Conservation (phyloP, 2,113 vertebrate species). For the Tragelaphus imberbis region DNA sequence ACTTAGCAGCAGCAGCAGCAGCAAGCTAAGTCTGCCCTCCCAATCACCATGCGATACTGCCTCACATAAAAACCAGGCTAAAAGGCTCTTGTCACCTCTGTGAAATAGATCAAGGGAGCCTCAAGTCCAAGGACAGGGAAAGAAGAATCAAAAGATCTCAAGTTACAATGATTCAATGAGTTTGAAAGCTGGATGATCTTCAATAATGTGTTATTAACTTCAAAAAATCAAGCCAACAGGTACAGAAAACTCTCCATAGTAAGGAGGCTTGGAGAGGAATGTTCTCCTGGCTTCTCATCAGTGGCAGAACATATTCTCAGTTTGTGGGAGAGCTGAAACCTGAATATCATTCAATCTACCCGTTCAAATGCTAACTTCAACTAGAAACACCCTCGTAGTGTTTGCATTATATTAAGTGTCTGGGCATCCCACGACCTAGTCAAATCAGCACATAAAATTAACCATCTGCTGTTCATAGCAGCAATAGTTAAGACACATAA, state of each 20-base stretch:
- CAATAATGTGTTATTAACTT: background rate
- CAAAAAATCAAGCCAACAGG: background rate
- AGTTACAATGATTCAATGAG: fast-evolving
- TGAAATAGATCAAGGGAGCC: background rate
- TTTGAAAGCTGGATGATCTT: background rate
- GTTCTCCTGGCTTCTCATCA: background rate
- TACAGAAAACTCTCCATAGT: background rate
- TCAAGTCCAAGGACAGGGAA: background rate
- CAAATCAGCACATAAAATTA: background rate
- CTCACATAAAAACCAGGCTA: background rate
- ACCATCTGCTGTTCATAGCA: background rate
- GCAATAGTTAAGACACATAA: background rate
- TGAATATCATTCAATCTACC: background rate
- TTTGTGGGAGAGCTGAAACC: background rate
- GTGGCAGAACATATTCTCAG: background rate
- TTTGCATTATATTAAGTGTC: background rate
- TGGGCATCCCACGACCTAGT: background rate
- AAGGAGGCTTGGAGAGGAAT: background rate
- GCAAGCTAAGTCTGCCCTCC: background rate
- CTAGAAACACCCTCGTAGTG: background rate
- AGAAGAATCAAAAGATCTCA: background rate
- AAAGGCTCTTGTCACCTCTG: background rate
- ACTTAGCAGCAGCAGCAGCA: too few relatives aligned
- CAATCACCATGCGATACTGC: fast-evolving
- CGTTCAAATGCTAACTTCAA: background rate